Evolutionary conservation across 2,113 vertebrate species (phyloP).

Genomic region (Megalops atlanticus): DNA sequence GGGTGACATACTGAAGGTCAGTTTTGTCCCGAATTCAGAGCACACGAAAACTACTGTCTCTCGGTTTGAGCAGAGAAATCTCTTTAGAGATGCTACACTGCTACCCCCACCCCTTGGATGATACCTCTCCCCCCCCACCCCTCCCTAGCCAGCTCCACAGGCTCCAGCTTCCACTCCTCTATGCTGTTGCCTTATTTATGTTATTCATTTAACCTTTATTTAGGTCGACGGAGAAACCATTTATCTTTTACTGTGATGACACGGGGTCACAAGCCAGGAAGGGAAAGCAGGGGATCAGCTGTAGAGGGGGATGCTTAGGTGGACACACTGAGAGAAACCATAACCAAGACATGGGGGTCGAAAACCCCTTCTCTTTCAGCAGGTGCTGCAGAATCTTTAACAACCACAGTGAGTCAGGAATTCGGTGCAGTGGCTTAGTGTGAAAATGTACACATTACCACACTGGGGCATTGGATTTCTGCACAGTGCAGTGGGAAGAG

Average conservation of each 20-base stretch:
- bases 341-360: background rate
- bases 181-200: background rate
- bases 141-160: background rate
- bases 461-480: background rate
- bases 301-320: background rate
- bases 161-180: background rate
- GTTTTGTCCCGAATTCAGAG: background rate
- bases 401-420: background rate
- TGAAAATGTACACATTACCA: too few species aligned
- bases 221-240: background rate
- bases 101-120: background rate
- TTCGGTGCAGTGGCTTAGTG: background rate
- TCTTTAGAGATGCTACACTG: background rate
- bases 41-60: background rate
- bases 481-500: background rate
- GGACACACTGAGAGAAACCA: background rate
- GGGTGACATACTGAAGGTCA: conserved; percentile 13
- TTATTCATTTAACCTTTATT: background rate
- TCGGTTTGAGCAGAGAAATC: background rate
- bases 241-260: background rate
- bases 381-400: background rate
- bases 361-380: background rate
- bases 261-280: background rate
- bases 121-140: background rate
- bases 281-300: background rate